Evolutionary conservation across 2,113 vertebrate species (phyloP).

Genomic region (Ptychochromis oligacanthus): DNA sequence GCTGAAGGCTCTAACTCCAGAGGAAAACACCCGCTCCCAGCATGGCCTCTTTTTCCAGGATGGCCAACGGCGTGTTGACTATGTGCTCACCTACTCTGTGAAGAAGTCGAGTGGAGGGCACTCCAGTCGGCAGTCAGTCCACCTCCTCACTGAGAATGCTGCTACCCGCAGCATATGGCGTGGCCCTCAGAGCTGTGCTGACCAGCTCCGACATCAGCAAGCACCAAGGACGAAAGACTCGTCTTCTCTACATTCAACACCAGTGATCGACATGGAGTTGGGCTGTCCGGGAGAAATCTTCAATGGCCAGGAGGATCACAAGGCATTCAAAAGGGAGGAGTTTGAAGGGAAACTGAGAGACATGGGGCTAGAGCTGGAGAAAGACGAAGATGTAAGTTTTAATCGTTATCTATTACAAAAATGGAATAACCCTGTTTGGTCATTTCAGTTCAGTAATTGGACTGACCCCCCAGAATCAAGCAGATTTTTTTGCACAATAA

Average conservation of each 20-base stretch:
- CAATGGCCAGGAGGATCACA: constrained; percentile 90
- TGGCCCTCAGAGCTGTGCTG: constrained; percentile 29
- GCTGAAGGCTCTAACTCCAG: constrained; percentile 86
- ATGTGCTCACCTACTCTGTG: constrained; percentile 90
- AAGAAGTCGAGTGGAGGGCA: constrained; percentile 82
- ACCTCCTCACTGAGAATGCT: constrained; percentile 74
- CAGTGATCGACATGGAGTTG: constrained; percentile 32
- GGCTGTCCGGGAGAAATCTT: constrained; percentile 59
- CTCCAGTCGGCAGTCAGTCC: constrained; percentile 66
- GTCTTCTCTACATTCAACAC: constrained; percentile 43
- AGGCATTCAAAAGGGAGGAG: constrained; percentile 87
- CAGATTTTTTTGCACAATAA: neutral
- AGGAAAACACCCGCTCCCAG: constrained; percentile 85
- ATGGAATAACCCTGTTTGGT: neutral
- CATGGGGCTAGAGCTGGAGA: constrained; percentile 94
- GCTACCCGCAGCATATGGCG: constrained; percentile 69
- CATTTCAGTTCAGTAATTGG: neutral
- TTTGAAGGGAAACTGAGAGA: constrained; percentile 91
- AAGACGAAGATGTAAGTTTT: constrained; percentile 87
- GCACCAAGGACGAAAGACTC: neutral
- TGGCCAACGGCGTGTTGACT: constrained; percentile 92
- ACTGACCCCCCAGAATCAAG: neutral
- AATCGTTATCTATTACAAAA: neutral
- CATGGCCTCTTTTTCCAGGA: constrained; percentile 93
- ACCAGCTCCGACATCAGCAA: neutral